Percentiles rank a stretch among this genome's conserved stretches.
Conservation (phyloP, 2,888 invertebrate species). For the Epirrita christyi region DNA sequence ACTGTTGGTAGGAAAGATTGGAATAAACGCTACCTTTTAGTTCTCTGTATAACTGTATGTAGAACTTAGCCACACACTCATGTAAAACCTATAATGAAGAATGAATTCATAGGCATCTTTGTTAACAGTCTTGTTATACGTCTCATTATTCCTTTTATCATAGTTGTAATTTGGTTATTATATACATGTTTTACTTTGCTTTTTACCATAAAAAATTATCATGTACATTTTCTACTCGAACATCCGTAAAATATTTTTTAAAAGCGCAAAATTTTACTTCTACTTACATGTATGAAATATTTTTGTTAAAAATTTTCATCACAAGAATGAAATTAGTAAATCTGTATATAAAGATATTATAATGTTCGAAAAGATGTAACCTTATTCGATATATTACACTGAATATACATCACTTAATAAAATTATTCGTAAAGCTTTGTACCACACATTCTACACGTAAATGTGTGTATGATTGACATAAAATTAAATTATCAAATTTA, state of each 20-base stretch:
- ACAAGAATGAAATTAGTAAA: not conserved
- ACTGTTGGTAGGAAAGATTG: too few species aligned
- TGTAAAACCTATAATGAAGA: not conserved
- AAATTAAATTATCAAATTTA: slow-evolving; percentile 17
- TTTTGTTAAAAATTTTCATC: slow-evolving; percentile 2
- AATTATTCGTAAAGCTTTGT: slow-evolving; percentile 10
- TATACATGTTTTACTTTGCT: slow-evolving; percentile 10
- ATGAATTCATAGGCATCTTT: not conserved
- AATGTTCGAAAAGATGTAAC: slow-evolving; percentile 5
- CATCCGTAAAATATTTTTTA: not conserved
- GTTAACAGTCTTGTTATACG: slow-evolving; percentile 2
- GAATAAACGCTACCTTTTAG: too few species aligned
- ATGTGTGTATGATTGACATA: slow-evolving; percentile 45
- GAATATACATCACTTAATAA: slow-evolving; percentile 14
- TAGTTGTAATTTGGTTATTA: slow-evolving; percentile 3
- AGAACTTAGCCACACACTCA: not conserved
- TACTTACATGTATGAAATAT: slow-evolving; percentile 6
- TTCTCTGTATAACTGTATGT: not conserved
- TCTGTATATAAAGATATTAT: slow-evolving; percentile 21
- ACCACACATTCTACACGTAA: slow-evolving; percentile 9
- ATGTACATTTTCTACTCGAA: not conserved
- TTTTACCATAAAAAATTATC: slow-evolving; percentile 1
- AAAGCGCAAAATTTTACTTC: not conserved
- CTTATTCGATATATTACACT: slow-evolving; percentile 9
- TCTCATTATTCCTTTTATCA: slow-evolving; percentile 19